These are phyloP conservation scores for Galeruca laticollis DNA, from an alignment of 2,888 invertebrate genomes.

Conservation along the genomic window DNA sequence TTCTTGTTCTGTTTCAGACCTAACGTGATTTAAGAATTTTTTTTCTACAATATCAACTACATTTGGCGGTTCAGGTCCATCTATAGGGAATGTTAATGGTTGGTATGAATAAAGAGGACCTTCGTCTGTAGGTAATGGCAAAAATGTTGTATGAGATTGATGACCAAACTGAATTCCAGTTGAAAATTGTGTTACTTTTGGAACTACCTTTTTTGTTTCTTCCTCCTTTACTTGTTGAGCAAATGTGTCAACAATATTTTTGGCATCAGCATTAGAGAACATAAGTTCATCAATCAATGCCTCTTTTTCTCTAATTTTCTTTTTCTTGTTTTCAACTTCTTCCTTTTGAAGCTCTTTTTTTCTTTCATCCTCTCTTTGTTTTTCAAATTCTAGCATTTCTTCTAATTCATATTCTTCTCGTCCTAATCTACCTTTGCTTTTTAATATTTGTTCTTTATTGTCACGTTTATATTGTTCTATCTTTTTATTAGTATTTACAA, in stretches of 20 bases:
- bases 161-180: constrained; percentile 86
- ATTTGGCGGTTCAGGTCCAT: constrained; percentile 81
- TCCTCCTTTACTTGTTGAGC: constrained; percentile 70
- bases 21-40: constrained; percentile 82
- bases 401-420: constrained; percentile 90
- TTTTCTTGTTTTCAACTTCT: constrained; percentile 79
- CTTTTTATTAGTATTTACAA: constrained; percentile 87
- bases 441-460: constrained; percentile 86
- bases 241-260: constrained; percentile 87
- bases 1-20: constrained; percentile 79
- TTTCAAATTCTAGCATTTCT: constrained; percentile 85
- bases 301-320: constrained; percentile 88
- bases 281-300: constrained; percentile 95
- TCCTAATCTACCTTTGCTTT: constrained; percentile 81
- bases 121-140: constrained; percentile 81
- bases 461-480: constrained; percentile 93
- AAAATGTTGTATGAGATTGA: constrained; percentile 72
- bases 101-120: constrained; percentile 82
- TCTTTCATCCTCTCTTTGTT: constrained; percentile 80
- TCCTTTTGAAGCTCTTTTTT: constrained; percentile 79
- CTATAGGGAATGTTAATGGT: constrained; percentile 71
- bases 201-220: constrained; percentile 63
- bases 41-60: constrained; percentile 73
- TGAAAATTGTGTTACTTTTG: constrained; percentile 81
- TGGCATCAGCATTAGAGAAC: constrained; percentile 91